Conservation (phyloP, 1,140 invertebrate genomes). For the Anoplolepis gracilipes region DNA sequence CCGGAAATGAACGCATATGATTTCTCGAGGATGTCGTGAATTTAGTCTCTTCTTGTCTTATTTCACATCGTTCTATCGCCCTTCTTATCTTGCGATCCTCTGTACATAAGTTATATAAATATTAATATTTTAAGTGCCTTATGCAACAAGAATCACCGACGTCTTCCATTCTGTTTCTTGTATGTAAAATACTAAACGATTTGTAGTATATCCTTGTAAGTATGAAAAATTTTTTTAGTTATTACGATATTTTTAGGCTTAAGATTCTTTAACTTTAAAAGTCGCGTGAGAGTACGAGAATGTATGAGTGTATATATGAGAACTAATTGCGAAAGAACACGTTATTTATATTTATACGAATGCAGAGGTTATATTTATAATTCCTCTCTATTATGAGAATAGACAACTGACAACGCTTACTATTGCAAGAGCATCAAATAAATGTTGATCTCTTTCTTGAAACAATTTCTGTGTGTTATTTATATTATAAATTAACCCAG, state of each 20-base stretch:
- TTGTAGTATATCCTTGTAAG: slow-evolving; percentile 68
- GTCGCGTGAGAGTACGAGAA: slow-evolving; percentile 57
- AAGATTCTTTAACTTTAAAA: slow-evolving; percentile 64
- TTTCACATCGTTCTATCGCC: background rate
- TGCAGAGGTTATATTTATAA: slow-evolving; percentile 80
- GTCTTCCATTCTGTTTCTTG: slow-evolving; percentile 85
- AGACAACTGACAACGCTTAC: slow-evolving; percentile 84
- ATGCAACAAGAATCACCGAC: slow-evolving; percentile 85
- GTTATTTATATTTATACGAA: slow-evolving; percentile 84
- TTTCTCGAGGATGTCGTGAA: slow-evolving; percentile 15
- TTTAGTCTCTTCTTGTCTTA: slow-evolving; percentile 27
- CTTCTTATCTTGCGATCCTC: background rate
- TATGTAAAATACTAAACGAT: slow-evolving; percentile 72
- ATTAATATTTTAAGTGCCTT: slow-evolving; percentile 84
- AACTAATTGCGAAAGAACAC: slow-evolving; percentile 66
- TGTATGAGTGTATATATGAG: slow-evolving; percentile 64
- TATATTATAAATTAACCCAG: background rate
- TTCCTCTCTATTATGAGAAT: slow-evolving; percentile 83
- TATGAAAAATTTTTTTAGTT: slow-evolving; percentile 65
- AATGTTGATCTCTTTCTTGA: slow-evolving; percentile 85
- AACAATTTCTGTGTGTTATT: slow-evolving; percentile 59
- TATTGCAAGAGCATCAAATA: slow-evolving; percentile 84
- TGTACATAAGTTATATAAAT: slow-evolving; percentile 78
- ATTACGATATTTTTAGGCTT: slow-evolving; percentile 62
- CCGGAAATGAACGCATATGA: background rate